Base-by-base conservation (phyloP, 2,797 vertebrate species). In the Nothura maculosa region DNA sequence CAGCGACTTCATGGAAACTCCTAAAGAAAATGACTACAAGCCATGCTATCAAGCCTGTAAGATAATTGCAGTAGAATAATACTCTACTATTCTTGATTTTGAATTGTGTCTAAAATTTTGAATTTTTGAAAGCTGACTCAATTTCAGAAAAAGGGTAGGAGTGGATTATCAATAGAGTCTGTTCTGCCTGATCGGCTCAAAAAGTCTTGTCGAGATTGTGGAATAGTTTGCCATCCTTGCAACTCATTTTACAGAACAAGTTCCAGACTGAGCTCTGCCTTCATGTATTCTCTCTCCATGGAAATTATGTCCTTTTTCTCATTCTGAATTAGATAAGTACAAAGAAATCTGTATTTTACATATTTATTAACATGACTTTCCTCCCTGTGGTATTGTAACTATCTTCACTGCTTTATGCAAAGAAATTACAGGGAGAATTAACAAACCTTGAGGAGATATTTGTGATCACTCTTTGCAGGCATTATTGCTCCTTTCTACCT, bases 341-440 rank as follows among this genome's bases (percentile, higher is more conserved):
- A 92, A 93, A 90, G 90, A 96, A 97, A 97, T 96, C 92, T 91
- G 89, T 92, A 97, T 96, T 97, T 98, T 97, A 97, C 97, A 97
- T 97, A 96, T 97, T 97, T 98, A 97, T 97, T 97, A 97, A 97
- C 95, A 93, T 92, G 94, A 84, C 93, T 95, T 89, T 30, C 81
- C 89, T 97, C 97, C 96, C 94, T 95, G 67, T 95, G 93, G 97
- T 93, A 95, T 97, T 97, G 97, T 97, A 97, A 92, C 95, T 94
- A 81, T 84, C 94, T 94, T 95, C 81, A 24, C 84, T 95, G 83
- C 87, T 94, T 88, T 45, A 18, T 95, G 96, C 87, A 87, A 64
- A 89, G 79, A 94, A 81, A 81, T 90, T 19, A 12, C 73, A 60
- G 34, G 52, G 68, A 85, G 61, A 94, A 25, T 76, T 90, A 70